Conservation (phyloP, 2,113 vertebrate species). For the Arvicanthis niloticus region DNA sequence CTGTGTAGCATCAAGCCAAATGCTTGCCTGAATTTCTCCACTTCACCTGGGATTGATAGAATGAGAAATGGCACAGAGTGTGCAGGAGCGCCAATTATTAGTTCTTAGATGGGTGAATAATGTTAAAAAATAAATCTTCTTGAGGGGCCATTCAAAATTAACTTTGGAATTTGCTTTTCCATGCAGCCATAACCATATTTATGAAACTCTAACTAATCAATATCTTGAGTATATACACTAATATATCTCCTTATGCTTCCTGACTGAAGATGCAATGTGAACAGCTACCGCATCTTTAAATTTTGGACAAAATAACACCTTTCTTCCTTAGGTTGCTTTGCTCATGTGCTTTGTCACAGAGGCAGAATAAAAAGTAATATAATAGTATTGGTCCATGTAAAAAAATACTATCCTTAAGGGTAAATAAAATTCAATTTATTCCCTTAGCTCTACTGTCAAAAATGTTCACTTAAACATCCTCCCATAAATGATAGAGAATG, state of each 20-base stretch:
- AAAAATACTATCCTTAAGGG: neutral
- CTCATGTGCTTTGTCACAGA: neutral
- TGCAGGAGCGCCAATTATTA: neutral
- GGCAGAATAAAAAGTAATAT: neutral
- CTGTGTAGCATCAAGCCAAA: neutral
- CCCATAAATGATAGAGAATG: neutral
- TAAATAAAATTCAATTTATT: neutral
- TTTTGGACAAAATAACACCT: neutral
- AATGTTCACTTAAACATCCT: neutral
- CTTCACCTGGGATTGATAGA: neutral
- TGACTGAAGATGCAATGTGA: neutral
- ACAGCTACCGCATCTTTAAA: neutral
- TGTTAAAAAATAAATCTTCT: conserved; percentile 54
- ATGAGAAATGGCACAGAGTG: neutral
- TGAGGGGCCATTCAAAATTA: neutral
- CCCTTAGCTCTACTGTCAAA: neutral
- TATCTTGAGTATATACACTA: neutral
- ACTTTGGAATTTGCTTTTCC: conserved; percentile 54
- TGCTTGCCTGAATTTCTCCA: neutral
- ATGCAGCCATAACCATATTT: conserved; percentile 29
- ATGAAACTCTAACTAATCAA: conserved; percentile 55
- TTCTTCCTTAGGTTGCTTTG: neutral
- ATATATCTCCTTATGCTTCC: neutral
- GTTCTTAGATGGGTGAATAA: conserved; percentile 27
- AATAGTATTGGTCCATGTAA: neutral